Percentiles rank a stretch among this genome's conserved stretches.
phyloP scores from a whole-genome alignment of 37 sponge, comb jelly and placozoan genomes.

The Haliclona indistincta region DNA sequence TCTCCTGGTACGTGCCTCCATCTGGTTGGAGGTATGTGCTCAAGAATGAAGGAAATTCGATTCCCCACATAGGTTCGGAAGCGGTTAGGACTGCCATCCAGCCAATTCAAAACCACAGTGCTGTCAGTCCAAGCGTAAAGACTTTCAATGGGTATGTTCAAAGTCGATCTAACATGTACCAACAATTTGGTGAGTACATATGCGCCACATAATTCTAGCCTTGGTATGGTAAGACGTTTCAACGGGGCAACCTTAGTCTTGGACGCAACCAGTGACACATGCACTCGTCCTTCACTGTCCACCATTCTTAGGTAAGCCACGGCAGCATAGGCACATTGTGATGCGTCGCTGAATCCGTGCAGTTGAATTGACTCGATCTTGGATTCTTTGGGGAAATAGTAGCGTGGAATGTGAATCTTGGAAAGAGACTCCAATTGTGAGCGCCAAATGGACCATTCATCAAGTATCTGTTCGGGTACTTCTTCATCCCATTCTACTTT shows the following conservation, averaged over 20 bases:
- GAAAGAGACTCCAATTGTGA: neutral
- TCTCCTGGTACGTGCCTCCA: conserved; percentile 9
- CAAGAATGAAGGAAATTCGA: no score
- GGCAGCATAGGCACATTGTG: conserved; percentile 15
- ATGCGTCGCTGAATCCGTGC: conserved; percentile 32
- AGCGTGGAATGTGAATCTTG: conserved; percentile 3
- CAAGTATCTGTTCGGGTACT: neutral
- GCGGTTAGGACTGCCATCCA: conserved; percentile 2
- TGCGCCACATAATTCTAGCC: conserved; percentile 16
- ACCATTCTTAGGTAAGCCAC: conserved; percentile 36
- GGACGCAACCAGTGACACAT: conserved; percentile 2
- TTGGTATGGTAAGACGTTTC: no score
- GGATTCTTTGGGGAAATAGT: neutral
- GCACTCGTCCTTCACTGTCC: conserved; percentile 6
- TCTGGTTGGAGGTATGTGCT: conserved; percentile 9
- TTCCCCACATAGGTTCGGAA: conserved; percentile 32
- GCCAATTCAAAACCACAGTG: conserved; percentile 30
- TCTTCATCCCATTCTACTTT: conserved; percentile 19
- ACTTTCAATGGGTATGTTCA: neutral
- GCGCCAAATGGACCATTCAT: conserved; percentile 5
- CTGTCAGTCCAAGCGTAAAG: conserved; percentile 5
- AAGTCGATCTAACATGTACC: neutral
- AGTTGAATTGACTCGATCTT: neutral
- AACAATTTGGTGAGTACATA: neutral
- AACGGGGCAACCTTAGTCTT: conserved; percentile 34